Conservation (phyloP, 2,113 vertebrate genomes). For the Ellobius talpinus region DNA sequence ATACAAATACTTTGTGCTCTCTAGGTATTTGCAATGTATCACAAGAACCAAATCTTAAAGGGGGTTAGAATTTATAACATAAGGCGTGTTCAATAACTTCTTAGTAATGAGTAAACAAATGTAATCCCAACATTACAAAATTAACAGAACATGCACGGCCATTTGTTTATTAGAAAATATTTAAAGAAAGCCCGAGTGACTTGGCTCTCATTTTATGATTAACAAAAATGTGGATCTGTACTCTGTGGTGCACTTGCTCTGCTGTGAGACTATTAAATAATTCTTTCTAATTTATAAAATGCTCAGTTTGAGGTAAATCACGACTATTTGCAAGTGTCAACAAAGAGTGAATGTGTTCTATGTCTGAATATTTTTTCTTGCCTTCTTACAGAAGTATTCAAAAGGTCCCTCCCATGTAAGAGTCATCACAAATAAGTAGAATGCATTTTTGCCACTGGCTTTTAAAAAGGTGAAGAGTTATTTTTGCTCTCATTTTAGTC, state of each 20-base stretch:
- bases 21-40: background rate
- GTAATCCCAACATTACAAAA: background rate
- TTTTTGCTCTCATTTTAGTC: background rate
- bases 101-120: background rate
- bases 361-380: background rate
- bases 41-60: background rate
- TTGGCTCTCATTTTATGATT: background rate
- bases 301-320: background rate
- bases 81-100: background rate
- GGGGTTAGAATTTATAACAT: background rate
- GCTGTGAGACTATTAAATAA: background rate
- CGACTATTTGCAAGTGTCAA: background rate
- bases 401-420: background rate
- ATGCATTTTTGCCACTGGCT: background rate
- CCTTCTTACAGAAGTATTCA: background rate
- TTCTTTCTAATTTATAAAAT: constrained; percentile 12
- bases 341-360: background rate
- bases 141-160: background rate
- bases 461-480: background rate
- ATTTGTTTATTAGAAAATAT: background rate
- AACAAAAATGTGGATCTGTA: background rate
- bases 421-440: background rate
- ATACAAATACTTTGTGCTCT: background rate
- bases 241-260: background rate
- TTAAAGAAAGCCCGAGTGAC: background rate